phyloP scores from a whole-genome alignment of 2,797 vertebrate species.

The Epinephelus coioides region DNA sequence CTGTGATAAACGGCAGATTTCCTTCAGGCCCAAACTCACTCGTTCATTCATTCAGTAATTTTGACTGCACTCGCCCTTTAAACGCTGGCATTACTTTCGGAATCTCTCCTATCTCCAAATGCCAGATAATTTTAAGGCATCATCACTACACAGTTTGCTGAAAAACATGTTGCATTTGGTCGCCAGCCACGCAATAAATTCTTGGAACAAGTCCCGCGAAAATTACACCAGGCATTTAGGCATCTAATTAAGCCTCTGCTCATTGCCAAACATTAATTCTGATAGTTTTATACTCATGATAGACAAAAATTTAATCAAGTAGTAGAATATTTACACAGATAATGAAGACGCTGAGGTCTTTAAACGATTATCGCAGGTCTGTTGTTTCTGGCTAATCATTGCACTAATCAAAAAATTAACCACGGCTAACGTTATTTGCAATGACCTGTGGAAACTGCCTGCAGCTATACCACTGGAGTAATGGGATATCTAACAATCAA shows the following conservation, averaged over 20 bases:
- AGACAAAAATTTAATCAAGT: slow-evolving; percentile 19
- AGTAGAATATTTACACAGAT: slow-evolving; percentile 36
- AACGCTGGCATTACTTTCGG: slow-evolving; percentile 29
- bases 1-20: slow-evolving; percentile 53
- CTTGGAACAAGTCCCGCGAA: slow-evolving; percentile 60
- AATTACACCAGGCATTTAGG: slow-evolving; percentile 54
- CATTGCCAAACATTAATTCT: slow-evolving; percentile 51
- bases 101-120: slow-evolving; percentile 52
- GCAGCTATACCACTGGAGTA: slow-evolving; percentile 45
- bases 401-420: slow-evolving; percentile 21
- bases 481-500: slow-evolving; percentile 67
- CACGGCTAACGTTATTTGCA: slow-evolving; percentile 31
- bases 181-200: slow-evolving; percentile 58
- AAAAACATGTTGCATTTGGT: slow-evolving; percentile 60
- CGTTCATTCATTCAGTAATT: slow-evolving; percentile 23
- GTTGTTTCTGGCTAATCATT: background rate
- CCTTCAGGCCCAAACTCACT: slow-evolving; percentile 27
- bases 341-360: slow-evolving; percentile 20
- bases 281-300: slow-evolving; percentile 27
- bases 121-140: slow-evolving; percentile 52
- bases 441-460: slow-evolving; percentile 51
- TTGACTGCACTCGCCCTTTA: slow-evolving; percentile 43
- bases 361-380: slow-evolving; percentile 9
- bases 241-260: slow-evolving; percentile 64
- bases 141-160: slow-evolving; percentile 44